phyloP scores from a whole-genome alignment of 53 echinoderm and acorn worm genomes.

The Apostichopus leukothele region DNA sequence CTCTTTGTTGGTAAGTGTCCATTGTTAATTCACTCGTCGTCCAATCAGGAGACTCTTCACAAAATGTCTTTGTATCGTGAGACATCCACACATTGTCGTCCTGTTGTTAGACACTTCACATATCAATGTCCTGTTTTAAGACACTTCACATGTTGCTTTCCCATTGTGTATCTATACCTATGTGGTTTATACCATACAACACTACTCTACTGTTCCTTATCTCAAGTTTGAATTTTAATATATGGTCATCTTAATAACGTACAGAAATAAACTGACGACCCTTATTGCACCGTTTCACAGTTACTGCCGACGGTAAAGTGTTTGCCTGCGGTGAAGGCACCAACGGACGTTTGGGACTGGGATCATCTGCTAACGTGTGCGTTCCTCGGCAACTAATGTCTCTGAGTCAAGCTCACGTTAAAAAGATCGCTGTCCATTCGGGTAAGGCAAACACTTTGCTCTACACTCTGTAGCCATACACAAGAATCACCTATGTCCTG shows the following conservation, averaged over 20 bases:
- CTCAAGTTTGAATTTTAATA: neutral
- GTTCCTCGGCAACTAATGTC: slow-evolving; percentile 68
- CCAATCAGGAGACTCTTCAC: no score
- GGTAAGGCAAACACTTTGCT: slow-evolving; percentile 51
- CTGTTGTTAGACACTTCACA: no score
- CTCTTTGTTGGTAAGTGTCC: slow-evolving; percentile 90
- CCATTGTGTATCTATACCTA: no score
- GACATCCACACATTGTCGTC: no score
- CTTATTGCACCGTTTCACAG: slow-evolving; percentile 45
- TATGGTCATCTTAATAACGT: no score
- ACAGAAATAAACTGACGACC: neutral
- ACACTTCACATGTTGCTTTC: no score
- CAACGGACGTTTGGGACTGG: slow-evolving; percentile 90
- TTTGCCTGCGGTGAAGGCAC: slow-evolving; percentile 97
- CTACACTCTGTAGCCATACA: no score
- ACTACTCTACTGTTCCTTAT: neutral
- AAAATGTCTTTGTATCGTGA: no score
- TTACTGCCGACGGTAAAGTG: slow-evolving; percentile 91
- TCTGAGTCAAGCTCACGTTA: slow-evolving; percentile 77
- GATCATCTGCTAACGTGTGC: slow-evolving; percentile 82
- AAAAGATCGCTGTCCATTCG: slow-evolving; percentile 96
- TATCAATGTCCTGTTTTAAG: no score
- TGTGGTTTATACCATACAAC: no score
- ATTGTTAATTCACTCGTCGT: neutral
- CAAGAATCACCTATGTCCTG: no score